Base-by-base conservation (phyloP, 2,888 invertebrate species). In the Dugesia japonica region DNA sequence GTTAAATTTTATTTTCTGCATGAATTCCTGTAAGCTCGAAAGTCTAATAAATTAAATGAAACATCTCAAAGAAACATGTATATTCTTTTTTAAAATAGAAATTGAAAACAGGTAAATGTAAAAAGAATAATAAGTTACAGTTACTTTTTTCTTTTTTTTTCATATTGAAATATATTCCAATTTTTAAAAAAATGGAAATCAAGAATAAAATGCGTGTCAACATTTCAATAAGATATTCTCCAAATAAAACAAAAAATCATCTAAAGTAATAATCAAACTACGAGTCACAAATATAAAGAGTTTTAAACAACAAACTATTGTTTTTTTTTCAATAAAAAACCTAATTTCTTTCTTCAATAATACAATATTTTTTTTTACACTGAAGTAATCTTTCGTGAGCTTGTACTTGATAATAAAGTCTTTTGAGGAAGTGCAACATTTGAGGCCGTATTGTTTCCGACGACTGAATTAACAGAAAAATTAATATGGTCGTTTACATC, bases 121-220 rank as follows among this genome's bases (percentile, higher is more conserved):
- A 56, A 56, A 56, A 20, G 23, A 56, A 56, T 23, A 13, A 23
- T 20, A 56, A 56, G 31, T 7, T 20, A 56, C 56, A 56, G 1
- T 56, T 56, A n/a, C 17, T 9, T 13, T 13, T 13, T 38, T 38
- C 9, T 38, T 38, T 13, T 13, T 13, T 13, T 38, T 38, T 13
- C 17, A 13, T 38, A 38, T 56, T 56, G 4, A 56, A 56, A 56
- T 56, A 56, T 56, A 56, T 56, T 56, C 17, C 23, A 56, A 56
- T 56, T 56, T 38, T n/a, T n/a, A n/a, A 56, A 56, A 56, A 56
- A 56, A 56, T 56, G 56, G 9, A 56, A 56, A 56, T 56, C 23
- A 56, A 56, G 56, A 56, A 56, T 56, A 56, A 56, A 56, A 56
- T 56, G n/a, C n/a, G n/a, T n/a, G 56, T 56, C 23, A n/a, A 56